These are phyloP conservation scores for Potorous gilbertii DNA, from an alignment of 2,797 vertebrate genomes.

Conservation along the genomic window DNA sequence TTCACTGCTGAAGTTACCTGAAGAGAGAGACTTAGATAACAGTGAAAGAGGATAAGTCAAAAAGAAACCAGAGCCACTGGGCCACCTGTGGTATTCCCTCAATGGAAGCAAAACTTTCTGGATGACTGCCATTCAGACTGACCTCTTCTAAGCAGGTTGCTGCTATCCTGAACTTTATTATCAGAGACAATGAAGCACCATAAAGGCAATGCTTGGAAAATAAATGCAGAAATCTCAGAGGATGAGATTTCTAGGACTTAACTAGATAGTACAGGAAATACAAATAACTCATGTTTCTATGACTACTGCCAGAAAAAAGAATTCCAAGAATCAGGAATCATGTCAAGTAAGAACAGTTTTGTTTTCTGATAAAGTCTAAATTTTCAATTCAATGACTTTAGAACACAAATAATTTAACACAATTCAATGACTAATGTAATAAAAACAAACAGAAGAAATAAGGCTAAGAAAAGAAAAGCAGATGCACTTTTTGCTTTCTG, in stretches of 20 bases:
- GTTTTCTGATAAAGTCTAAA: background rate
- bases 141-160: background rate
- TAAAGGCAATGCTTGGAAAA: background rate
- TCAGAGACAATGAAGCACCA: background rate
- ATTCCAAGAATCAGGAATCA: background rate
- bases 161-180: background rate
- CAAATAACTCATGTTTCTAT: background rate
- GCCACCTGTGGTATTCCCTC: slow-evolving; percentile 57
- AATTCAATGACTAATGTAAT: background rate
- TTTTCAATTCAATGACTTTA: background rate
- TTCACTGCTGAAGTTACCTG: slow-evolving; percentile 72
- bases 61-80: slow-evolving; percentile 71
- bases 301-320: background rate
- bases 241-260: background rate
- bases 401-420: background rate
- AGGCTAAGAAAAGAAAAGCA: background rate
- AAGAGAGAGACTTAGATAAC: slow-evolving; percentile 72
- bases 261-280: slow-evolving; percentile 31
- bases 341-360: background rate
- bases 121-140: slow-evolving; percentile 37
- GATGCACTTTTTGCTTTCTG: background rate
- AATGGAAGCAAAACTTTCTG: slow-evolving; percentile 59
- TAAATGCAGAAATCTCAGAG: background rate
- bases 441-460: background rate
- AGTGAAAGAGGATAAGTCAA: slow-evolving; percentile 71